Base-by-base conservation (phyloP, 2,888 invertebrate species). In the Diogma glabrata region DNA sequence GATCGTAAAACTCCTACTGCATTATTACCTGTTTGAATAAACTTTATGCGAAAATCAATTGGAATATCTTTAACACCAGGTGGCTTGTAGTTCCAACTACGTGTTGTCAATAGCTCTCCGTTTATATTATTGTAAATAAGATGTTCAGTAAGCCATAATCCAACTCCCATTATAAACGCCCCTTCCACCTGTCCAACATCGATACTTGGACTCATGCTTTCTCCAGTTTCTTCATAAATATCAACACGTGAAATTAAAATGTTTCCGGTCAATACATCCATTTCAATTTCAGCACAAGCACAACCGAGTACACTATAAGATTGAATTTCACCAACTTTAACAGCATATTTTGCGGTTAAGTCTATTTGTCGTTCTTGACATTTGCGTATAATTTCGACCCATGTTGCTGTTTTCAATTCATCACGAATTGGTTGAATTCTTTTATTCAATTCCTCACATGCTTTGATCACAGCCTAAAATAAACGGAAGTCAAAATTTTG, bases 81-180 rank as follows among this genome's bases (percentile, higher is more conserved):
- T 2, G 82, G 78, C 59, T 85, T 85, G 60, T 87, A 87, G 47
- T 76, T 84, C 90, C 89, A 91, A 3, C 89, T 88, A 48, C 86
- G 76, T 59, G 83, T 78, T 1, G 87, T 87, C 6, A 84, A 71
- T 5, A 87, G 64, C 57, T 75, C 72, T 1, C 88, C 90, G 6
- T 70, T 62, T 45, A 65, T 60, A 4, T 73, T 67, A 57, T 84
- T 79, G 53, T 77, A 82, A 1, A 81, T 67, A 17, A 84, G 62
- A 57, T 85, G 78, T 61, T 91, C 90, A 1, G 75, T 76, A 1
- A 85, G 82, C 77, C 81, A 87, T 59, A 83, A 85, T 2, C 91
- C 91, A 7, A 75, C 67, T 36, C 75, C 86, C 85, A 86, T 86
- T 1, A 84, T 70, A 57, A 86, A 87, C 0, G 85, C 85, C 1